Conservation (phyloP, 2,888 invertebrate species). For the Hirudinaria manillensis region DNA sequence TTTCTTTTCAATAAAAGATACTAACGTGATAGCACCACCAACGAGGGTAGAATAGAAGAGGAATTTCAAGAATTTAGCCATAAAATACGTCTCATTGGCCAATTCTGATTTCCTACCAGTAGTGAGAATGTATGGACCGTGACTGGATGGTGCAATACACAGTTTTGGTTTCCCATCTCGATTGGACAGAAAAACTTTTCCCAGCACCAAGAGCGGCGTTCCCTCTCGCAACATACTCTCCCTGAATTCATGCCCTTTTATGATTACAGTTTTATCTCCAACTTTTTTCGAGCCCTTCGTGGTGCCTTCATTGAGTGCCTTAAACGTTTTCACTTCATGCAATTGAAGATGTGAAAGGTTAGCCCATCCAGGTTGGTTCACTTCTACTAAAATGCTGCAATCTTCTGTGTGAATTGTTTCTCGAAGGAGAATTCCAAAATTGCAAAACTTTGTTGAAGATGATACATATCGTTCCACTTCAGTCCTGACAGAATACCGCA, state of each 20-base stretch:
- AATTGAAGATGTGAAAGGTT: slow-evolving; percentile 73
- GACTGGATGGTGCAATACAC: slow-evolving; percentile 61
- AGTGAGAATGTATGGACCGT: slow-evolving; percentile 68
- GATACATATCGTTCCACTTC: slow-evolving; percentile 72
- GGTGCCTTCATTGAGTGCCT: slow-evolving; percentile 66
- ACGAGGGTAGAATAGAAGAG: slow-evolving; percentile 60
- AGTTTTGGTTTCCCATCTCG: slow-evolving; percentile 59
- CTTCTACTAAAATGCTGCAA: slow-evolving; percentile 29
- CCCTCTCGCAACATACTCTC: slow-evolving; percentile 80
- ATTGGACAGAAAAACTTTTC: slow-evolving; percentile 63
- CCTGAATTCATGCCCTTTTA: slow-evolving; percentile 76
- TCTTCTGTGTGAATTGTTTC: not conserved
- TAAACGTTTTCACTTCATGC: slow-evolving; percentile 76
- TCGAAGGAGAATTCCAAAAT: slow-evolving; percentile 63
- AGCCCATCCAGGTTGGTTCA: slow-evolving; percentile 62
- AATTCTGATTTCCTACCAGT: slow-evolving; percentile 71
- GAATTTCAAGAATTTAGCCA: slow-evolving; percentile 60
- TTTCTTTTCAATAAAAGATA: too few relatives aligned
- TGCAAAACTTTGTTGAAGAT: slow-evolving; percentile 68
- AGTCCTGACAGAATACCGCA: slow-evolving; percentile 58
- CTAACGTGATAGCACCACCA: slow-evolving; percentile 58
- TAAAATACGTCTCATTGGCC: slow-evolving; percentile 67
- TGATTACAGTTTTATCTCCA: slow-evolving; percentile 70
- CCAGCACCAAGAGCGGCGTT: slow-evolving; percentile 72
- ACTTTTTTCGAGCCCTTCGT: slow-evolving; percentile 78